Evolutionary conservation across 2,888 invertebrate genomes (phyloP).

Genomic region (Cyclophora punctaria): DNA sequence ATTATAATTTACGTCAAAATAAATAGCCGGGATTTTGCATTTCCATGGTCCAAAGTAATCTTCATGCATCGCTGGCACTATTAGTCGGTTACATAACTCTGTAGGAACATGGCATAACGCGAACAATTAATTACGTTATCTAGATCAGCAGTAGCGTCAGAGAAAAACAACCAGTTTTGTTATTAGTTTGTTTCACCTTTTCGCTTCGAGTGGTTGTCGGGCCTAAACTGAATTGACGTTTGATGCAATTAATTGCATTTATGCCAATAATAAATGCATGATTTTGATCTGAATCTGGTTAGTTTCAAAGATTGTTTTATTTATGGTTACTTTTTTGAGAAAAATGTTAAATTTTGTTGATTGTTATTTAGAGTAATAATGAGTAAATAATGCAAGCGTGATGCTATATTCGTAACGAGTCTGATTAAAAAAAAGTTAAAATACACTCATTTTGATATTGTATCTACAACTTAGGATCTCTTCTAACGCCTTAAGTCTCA

Average conservation of each 20-base stretch:
- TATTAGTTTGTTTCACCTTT: constrained; percentile 33
- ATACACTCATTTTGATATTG: too few species aligned
- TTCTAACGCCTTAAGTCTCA: neutral
- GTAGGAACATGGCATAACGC: constrained; percentile 16
- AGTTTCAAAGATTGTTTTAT: constrained; percentile 4
- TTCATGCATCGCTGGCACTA: constrained; percentile 11
- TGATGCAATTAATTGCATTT: constrained; percentile 55
- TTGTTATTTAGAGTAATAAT: too few species aligned
- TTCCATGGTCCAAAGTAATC: constrained; percentile 10
- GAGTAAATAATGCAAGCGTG: too few species aligned
- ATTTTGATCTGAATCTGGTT: constrained; percentile 37
- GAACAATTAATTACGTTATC: constrained; percentile 25
- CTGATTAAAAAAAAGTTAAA: too few species aligned
- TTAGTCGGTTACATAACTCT: constrained; percentile 14
- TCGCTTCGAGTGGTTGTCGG: constrained; percentile 35
- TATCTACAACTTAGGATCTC: neutral
- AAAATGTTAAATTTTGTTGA: too few species aligned
- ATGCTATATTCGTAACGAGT: too few species aligned
- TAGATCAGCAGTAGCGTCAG: constrained; percentile 17
- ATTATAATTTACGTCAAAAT: neutral
- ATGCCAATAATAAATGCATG: constrained; percentile 30
- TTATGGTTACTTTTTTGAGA: too few species aligned
- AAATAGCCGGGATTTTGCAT: constrained; percentile 5
- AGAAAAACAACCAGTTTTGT: constrained; percentile 20
- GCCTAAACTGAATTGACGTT: constrained; percentile 40